Evolutionary conservation across 2,113 vertebrate species (phyloP), one percentile per base, ranked within the genome.

Genomic region (Paracyprichromis sp.): DNA sequence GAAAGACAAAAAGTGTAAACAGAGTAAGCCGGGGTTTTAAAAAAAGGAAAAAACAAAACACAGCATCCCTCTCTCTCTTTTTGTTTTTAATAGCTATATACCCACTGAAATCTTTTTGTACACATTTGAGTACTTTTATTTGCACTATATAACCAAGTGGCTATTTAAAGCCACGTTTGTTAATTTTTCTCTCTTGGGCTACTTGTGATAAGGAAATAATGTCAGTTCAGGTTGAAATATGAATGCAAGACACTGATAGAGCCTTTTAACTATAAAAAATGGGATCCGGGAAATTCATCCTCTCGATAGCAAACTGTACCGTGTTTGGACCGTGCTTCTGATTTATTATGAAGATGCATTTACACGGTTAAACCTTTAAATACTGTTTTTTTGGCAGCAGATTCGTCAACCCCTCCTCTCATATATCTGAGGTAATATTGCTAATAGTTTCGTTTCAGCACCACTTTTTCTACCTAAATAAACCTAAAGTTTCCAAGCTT

Each of bases 71-170:
- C 93, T 93, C 94, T 90, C 84, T 91, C 86, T 94, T 79, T 92
- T 78, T 93, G 93, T 93, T 95, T 90, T 83, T 84, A 88, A 6
- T 76, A 31, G 24, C 43, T 91, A 89, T 90, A 71, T 80, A 94
- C 86, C 90, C 93, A 94, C 94, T 95, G 88, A 92, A 91, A 93
- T 94, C 80, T 91, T 94, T 96, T 95, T 96, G 82, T 96, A 96
- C 88, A 90, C 88, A 92, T 93, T 93, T 96, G 82, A 92, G 91
- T 95, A 92, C 92, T 96, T 96, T 97, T 24, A 92, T 96, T 97
- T 97, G 97, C 97, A 97, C 96, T 97, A 96, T 95, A 90, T 92
- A 91, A 89, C 84, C 83, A 91, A 91, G 92, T 56, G 92, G 93
- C 89, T 61, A 50, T 14, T 87, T 91, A 26, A 76, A 83, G 94